Percentiles rank a stretch among this genome's conserved stretches.
Evolutionary conservation across 2,113 vertebrate species (phyloP).

Genomic region (Parus major): DNA sequence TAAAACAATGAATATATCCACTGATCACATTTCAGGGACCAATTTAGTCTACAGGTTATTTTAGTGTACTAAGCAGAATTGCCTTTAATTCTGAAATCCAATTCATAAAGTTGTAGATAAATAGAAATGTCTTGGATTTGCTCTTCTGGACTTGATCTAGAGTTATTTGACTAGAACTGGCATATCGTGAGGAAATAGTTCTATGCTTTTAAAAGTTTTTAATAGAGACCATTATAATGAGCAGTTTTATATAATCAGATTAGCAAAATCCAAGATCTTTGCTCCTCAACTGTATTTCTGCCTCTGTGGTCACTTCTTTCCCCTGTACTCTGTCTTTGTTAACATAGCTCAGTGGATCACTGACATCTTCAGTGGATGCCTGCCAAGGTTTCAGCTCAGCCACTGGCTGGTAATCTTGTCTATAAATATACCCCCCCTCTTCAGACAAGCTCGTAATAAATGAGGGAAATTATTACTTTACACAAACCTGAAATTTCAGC

Average conservation of each 20-base stretch:
- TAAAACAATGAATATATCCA: neutral
- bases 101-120: neutral
- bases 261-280: neutral
- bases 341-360: neutral
- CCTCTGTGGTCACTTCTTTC: neutral
- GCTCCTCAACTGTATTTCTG: neutral
- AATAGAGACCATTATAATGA: neutral
- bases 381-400: constrained; percentile 12
- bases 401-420: neutral
- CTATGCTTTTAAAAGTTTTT: neutral
- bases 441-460: neutral
- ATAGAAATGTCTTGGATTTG: neutral
- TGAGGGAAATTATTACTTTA: neutral
- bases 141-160: neutral
- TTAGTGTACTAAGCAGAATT: neutral
- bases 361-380: neutral
- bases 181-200: neutral
- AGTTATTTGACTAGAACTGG: neutral
- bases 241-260: neutral
- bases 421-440: neutral
- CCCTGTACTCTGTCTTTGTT: neutral
- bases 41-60: neutral
- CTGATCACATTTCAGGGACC: neutral
- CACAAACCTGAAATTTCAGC: neutral
- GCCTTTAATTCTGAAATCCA: neutral